Percentiles rank a stretch among this genome's conserved stretches.
Conservation (phyloP, 2,113 vertebrate genomes). For the Myxocyprinus asiaticus region DNA sequence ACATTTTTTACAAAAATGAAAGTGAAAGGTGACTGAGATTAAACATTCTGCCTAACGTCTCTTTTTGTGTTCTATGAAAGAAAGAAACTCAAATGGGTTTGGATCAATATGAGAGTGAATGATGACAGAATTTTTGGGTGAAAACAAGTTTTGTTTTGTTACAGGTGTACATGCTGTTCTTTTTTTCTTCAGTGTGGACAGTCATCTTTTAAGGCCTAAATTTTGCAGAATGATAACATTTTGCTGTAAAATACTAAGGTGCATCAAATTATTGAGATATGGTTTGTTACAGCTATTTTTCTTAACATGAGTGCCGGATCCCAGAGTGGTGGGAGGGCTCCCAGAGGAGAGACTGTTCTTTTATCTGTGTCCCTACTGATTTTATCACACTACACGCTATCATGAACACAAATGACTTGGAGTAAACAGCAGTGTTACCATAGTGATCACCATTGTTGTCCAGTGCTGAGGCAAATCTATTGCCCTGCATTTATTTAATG, state of each 20-base stretch:
- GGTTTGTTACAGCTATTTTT: constrained; percentile 77
- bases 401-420: constrained; percentile 76
- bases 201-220: no score
- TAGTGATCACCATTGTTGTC: constrained; percentile 75
- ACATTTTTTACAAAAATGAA: no score
- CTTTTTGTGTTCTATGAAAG: no score
- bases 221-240: neutral
- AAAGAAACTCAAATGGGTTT: no score
- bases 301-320: constrained; percentile 71
- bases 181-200: no score
- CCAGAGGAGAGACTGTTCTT: constrained; percentile 73
- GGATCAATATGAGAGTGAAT: no score
- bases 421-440: constrained; percentile 79
- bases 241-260: constrained; percentile 60
- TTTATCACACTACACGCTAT: constrained; percentile 75
- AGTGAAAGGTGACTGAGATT: no score
- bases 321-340: constrained; percentile 63
- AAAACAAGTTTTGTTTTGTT: no score
- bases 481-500: constrained; percentile 35
- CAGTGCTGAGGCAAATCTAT: constrained; percentile 55
- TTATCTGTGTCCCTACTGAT: constrained; percentile 76
- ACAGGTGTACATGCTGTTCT: no score
- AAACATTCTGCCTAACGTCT: no score
- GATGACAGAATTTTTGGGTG: no score
- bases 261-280: constrained; percentile 68